A percentile compares a stretch with the other conserved stretches of the same genome.
phyloP scores from a whole-genome alignment of 2,113 vertebrate genomes.

The Anarrhichthys ocellatus region DNA sequence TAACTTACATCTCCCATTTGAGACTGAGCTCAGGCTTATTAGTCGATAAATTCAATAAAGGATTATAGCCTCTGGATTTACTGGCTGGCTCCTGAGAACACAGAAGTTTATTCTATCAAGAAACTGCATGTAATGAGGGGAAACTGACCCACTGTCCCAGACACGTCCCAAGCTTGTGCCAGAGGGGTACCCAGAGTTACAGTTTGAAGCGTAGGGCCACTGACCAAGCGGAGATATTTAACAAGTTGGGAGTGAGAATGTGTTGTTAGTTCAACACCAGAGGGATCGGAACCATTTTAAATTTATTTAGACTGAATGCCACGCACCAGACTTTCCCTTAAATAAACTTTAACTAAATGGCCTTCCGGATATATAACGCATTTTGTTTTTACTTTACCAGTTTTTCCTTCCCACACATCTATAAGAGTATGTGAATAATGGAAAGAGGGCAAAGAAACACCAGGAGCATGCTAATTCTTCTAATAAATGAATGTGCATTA shows the following conservation, averaged over 20 bases:
- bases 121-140: not conserved
- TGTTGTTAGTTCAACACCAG: slow-evolving; percentile 1
- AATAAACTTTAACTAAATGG: slow-evolving; percentile 9
- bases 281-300: slow-evolving; percentile 10
- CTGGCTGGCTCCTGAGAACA: not conserved
- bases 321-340: not conserved
- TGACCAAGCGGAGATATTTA: not conserved
- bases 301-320: slow-evolving; percentile 19
- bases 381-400: slow-evolving; percentile 13
- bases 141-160: not conserved
- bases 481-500: slow-evolving; percentile 36
- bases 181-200: not conserved
- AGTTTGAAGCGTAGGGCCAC: not conserved
- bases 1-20: slow-evolving; percentile 16
- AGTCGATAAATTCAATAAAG: slow-evolving; percentile 10
- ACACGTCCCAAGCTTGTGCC: not conserved
- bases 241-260: not conserved
- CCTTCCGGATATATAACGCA: slow-evolving; percentile 5
- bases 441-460: slow-evolving; percentile 26
- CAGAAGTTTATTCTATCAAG: not conserved
- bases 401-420: slow-evolving; percentile 8
- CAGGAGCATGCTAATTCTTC: not conserved
- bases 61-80: not conserved
- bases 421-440: slow-evolving; percentile 12
- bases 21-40: slow-evolving; percentile 27